Conservation (phyloP, 2,113 vertebrate species). For the Gymnocephalus cernua region DNA sequence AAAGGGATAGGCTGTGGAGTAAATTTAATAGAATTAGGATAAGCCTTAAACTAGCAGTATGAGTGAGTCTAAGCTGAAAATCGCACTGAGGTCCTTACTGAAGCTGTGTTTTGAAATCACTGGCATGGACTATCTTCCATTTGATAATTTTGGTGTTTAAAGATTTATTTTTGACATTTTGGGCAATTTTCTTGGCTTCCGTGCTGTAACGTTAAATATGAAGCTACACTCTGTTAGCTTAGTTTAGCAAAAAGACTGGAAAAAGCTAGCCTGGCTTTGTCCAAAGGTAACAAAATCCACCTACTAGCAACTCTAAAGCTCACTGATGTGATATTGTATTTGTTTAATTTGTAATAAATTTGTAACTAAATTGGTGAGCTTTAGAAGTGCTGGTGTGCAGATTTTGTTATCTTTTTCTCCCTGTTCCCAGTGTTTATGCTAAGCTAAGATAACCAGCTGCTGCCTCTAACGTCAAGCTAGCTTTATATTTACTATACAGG, state of each 20-base stretch:
- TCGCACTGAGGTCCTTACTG: not conserved
- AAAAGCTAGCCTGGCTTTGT: not conserved
- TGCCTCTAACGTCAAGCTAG: not conserved
- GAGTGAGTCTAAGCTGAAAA: conserved; percentile 16
- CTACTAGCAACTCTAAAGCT: not conserved
- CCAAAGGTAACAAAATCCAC: not conserved
- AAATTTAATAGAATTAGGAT: conserved; percentile 51
- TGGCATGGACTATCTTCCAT: not conserved
- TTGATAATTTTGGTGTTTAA: conserved; percentile 1
- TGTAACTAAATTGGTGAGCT: not conserved
- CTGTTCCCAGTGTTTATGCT: not conserved
- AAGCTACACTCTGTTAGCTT: not conserved
- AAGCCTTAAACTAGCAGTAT: conserved; percentile 14
- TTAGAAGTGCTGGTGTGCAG: not conserved
- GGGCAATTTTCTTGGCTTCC: not conserved
- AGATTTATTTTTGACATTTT: conserved; percentile 11
- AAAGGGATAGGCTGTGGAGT: conserved; percentile 18
- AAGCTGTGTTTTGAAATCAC: conserved; percentile 26
- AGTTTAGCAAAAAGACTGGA: not conserved
- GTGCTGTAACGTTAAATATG: not conserved
- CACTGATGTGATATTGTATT: not conserved
- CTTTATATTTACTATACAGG: not conserved
- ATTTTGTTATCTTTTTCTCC: not conserved
- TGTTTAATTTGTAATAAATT: not conserved
- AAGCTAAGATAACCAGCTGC: not conserved